Conservation (phyloP, 1,140 invertebrate genomes). For the Zaprionus taronus region DNA sequence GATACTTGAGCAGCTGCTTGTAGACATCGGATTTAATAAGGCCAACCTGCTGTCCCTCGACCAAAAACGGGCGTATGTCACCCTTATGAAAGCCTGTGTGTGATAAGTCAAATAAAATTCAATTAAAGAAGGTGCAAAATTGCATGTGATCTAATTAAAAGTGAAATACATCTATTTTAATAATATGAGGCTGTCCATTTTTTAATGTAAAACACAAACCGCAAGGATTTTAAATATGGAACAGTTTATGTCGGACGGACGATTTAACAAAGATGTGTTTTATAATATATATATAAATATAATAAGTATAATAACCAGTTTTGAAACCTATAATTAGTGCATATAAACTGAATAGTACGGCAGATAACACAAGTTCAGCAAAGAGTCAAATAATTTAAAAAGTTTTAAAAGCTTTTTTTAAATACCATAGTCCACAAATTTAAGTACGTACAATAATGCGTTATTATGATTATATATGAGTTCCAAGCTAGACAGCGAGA, state of each 20-base stretch:
- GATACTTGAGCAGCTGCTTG: conserved; percentile 91
- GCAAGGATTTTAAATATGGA: too few species aligned
- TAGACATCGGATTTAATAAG: conserved; percentile 92
- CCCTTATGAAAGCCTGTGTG: conserved; percentile 88
- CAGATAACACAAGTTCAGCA: background rate
- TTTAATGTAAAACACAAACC: background rate
- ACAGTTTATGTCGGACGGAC: too few species aligned
- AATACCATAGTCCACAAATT: background rate
- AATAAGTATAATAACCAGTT: too few species aligned
- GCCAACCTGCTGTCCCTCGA: conserved; percentile 94
- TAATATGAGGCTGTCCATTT: background rate
- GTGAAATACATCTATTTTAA: background rate
- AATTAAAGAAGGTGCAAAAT: conserved; percentile 11
- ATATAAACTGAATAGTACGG: too few species aligned
- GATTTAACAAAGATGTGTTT: too few species aligned
- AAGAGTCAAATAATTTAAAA: background rate
- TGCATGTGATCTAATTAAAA: conserved; percentile 7
- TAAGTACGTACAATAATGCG: background rate
- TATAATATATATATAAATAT: too few species aligned
- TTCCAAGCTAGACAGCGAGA: background rate
- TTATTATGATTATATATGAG: background rate
- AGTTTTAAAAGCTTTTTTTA: too few species aligned
- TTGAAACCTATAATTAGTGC: too few species aligned
- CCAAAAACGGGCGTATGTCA: conserved; percentile 93
- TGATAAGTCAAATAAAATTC: conserved; percentile 37